Conservation (phyloP, 1,140 invertebrate genomes). For the Microplitis mediator region DNA sequence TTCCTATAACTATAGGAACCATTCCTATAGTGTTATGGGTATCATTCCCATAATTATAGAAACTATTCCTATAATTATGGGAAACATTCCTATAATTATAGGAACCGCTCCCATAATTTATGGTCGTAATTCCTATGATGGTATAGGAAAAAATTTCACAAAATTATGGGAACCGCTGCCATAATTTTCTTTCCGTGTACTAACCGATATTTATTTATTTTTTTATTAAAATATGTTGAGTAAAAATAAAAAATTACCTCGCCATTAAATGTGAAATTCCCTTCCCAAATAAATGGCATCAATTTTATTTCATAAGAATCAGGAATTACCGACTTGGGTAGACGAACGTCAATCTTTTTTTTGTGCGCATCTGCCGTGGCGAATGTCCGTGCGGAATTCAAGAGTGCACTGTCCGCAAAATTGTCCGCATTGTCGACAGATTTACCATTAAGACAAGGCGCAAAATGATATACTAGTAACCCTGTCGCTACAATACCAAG, state of each 20-base stretch:
- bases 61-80: too few species aligned
- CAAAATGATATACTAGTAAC: constrained; percentile 73
- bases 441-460: constrained; percentile 63
- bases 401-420: constrained; percentile 49
- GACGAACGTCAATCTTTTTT: constrained; percentile 67
- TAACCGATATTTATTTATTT: too few species aligned
- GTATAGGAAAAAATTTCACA: too few species aligned
- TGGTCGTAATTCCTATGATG: too few species aligned
- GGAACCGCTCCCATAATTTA: too few species aligned
- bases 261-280: constrained; percentile 80
- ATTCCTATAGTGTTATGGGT: too few species aligned
- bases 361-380: constrained; percentile 45
- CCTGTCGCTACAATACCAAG: constrained; percentile 67
- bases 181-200: too few species aligned
- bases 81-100: too few species aligned
- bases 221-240: too few species aligned
- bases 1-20: too few species aligned
- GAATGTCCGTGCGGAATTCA: constrained; percentile 53
- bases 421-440: constrained; percentile 38
- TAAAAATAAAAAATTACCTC: constrained; percentile 58
- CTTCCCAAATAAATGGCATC: constrained; percentile 72
- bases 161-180: too few species aligned
- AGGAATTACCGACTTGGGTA: constrained; percentile 71
- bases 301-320: constrained; percentile 73
- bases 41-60: too few species aligned